Conservation (phyloP, 1,140 invertebrate species). For the Penaeus indicus region DNA sequence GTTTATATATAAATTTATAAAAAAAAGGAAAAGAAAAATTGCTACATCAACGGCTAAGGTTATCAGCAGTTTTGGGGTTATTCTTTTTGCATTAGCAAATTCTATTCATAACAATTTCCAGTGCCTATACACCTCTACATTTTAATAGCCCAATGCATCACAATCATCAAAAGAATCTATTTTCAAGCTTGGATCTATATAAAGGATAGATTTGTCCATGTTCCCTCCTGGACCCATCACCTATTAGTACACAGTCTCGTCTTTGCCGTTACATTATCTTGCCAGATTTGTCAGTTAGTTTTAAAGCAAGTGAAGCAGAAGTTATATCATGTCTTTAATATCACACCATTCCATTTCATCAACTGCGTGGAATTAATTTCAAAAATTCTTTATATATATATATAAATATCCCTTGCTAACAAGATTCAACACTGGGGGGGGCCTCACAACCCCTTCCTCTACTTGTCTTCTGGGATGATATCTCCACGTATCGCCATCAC, state of each 20-base stretch:
- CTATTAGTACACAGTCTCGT: neutral
- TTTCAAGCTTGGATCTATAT: neutral
- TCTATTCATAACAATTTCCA: too few relatives aligned
- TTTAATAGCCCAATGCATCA: neutral
- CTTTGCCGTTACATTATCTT: neutral
- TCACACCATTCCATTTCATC: too few relatives aligned
- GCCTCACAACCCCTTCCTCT: neutral
- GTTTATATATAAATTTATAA: too few relatives aligned
- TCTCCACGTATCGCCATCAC: conserved; percentile 73
- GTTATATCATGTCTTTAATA: neutral
- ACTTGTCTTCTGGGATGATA: conserved; percentile 73
- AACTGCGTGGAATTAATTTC: too few relatives aligned
- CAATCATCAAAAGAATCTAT: conserved; percentile 4
- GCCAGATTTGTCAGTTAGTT: neutral
- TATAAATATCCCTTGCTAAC: neutral
- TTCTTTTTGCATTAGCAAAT: too few relatives aligned
- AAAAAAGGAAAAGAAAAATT: too few relatives aligned
- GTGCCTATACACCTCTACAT: neutral
- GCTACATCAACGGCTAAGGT: too few relatives aligned
- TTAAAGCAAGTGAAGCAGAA: conserved; percentile 39
- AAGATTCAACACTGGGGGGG: neutral
- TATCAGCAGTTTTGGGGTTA: too few relatives aligned
- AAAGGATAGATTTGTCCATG: neutral
- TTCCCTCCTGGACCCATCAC: too few relatives aligned
- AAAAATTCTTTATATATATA: too few relatives aligned